A percentile compares a stretch with the other conserved stretches of the same genome.
Evolutionary conservation across 2,888 invertebrate species (phyloP).

Genomic region (Tetrapedia diversipes): DNA sequence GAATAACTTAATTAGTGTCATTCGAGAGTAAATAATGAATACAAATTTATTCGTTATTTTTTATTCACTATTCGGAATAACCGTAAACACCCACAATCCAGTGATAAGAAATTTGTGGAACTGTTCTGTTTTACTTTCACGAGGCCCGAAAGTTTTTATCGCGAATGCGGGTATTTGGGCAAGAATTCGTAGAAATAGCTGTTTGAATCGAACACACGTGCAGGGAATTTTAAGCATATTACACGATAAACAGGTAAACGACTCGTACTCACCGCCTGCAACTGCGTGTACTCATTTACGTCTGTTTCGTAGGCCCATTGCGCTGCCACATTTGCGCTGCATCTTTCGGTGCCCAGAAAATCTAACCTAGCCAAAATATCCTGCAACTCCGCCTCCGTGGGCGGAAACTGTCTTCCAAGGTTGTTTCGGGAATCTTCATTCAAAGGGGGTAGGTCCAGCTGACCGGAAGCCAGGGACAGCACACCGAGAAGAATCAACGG

Average conservation of each 20-base stretch:
- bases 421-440: conserved; percentile 64
- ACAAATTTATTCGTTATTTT: too few relatives aligned
- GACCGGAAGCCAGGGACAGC: conserved; percentile 67
- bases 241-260: not conserved
- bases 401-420: conserved; percentile 45
- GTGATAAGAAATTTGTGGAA: conserved; percentile 17
- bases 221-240: not conserved
- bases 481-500: conserved; percentile 51
- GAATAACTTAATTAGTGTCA: too few relatives aligned
- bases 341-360: conserved; percentile 90
- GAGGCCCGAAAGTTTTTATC: conserved; percentile 16
- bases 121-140: not conserved
- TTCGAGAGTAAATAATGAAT: too few relatives aligned
- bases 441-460: conserved; percentile 78
- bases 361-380: conserved; percentile 87
- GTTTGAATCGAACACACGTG: not conserved
- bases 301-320: conserved; percentile 96
- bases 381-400: conserved; percentile 70
- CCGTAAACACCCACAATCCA: too few relatives aligned
- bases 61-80: too few relatives aligned
- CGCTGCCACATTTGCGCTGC: conserved; percentile 93
- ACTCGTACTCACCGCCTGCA: conserved; percentile 89
- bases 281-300: conserved; percentile 91
- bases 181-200: not conserved
- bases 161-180: conserved; percentile 56